These are phyloP conservation scores for Gastrophryne carolinensis DNA, from an alignment of 2,797 vertebrate species.

Conservation along the genomic window DNA sequence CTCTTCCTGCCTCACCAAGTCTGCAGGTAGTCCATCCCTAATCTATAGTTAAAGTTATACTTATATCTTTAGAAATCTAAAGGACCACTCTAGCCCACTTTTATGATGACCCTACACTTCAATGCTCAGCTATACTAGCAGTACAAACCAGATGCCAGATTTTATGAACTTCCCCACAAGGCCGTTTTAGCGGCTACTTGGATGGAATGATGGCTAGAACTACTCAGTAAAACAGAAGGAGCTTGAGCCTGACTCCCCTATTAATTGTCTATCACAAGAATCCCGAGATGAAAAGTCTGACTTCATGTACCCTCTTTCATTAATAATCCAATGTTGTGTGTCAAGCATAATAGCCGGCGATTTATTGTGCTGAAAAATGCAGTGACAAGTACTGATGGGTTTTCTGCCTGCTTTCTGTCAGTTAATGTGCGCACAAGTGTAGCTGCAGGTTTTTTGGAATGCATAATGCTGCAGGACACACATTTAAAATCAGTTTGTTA, in stretches of 20 bases:
- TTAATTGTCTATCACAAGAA: conserved; percentile 62
- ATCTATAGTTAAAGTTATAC: no score
- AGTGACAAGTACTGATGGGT: conserved; percentile 63
- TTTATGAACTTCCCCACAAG: no score
- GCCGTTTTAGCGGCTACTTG: background rate
- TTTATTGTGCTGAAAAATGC: conserved; percentile 65
- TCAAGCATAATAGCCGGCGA: conserved; percentile 62
- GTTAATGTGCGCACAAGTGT: conserved; percentile 59
- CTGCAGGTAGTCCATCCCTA: no score
- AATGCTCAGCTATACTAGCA: no score
- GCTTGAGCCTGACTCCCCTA: conserved; percentile 50
- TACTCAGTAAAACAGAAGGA: conserved; percentile 44
- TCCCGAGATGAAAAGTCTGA: conserved; percentile 60
- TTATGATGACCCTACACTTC: no score
- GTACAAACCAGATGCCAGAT: no score
- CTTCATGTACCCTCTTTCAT: conserved; percentile 60
- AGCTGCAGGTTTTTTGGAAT: conserved; percentile 56
- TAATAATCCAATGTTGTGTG: conserved; percentile 64
- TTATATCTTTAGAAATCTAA: no score
- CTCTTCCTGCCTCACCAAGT: no score
- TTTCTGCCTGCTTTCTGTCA: conserved; percentile 62
- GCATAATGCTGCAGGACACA: conserved; percentile 57
- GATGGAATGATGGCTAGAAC: conserved; percentile 50
- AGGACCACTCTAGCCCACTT: no score
- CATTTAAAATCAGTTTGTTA: conserved; percentile 52